These are phyloP conservation scores for Chelon auratus DNA, from an alignment of 2,797 vertebrate species.

Conservation along the genomic window DNA sequence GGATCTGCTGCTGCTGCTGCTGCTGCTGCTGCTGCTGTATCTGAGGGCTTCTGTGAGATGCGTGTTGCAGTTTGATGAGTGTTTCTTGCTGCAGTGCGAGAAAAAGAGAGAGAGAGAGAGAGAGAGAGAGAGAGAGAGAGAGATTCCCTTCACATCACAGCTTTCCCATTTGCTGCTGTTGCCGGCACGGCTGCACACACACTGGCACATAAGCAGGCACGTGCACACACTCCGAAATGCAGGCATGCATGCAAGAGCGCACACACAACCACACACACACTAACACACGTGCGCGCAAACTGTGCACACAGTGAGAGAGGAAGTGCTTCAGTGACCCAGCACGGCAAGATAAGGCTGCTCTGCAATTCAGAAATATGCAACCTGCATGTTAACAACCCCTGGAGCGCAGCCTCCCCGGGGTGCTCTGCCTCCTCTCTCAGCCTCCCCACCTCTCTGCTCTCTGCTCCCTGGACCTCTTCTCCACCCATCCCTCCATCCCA, in stretches of 20 bases:
- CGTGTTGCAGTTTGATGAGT: conserved; percentile 85
- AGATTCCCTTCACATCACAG: conserved; percentile 62
- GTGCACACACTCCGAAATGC: conserved; percentile 18
- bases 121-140: conserved; percentile 33
- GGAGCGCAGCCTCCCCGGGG: conserved; percentile 72
- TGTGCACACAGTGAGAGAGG: conserved; percentile 46
- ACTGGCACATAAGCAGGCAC: conserved; percentile 16
- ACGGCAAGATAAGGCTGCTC: conserved; percentile 78
- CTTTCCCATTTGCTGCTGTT: conserved; percentile 58
- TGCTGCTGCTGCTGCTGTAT: conserved; percentile 71
- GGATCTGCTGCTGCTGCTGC: conserved; percentile 55
- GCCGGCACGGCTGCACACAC: conserved; percentile 45
- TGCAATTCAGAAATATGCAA: conserved; percentile 84
- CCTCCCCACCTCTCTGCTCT: conserved; percentile 41
- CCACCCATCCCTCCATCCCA: conserved; percentile 47
- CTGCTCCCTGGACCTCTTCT: conserved; percentile 17
- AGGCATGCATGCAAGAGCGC: conserved; percentile 31
- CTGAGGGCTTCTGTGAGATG: conserved; percentile 78
- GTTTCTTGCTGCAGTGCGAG: conserved; percentile 84
- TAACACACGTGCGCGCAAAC: conserved; percentile 39
- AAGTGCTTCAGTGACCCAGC: conserved; percentile 79
- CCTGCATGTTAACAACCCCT: conserved; percentile 85
- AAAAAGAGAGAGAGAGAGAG: conserved; percentile 58
- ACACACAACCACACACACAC: conserved; percentile 11
- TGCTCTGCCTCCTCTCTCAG: conserved; percentile 58